Base-by-base conservation (phyloP, 2,888 invertebrate species). In the Lagria hirta region DNA sequence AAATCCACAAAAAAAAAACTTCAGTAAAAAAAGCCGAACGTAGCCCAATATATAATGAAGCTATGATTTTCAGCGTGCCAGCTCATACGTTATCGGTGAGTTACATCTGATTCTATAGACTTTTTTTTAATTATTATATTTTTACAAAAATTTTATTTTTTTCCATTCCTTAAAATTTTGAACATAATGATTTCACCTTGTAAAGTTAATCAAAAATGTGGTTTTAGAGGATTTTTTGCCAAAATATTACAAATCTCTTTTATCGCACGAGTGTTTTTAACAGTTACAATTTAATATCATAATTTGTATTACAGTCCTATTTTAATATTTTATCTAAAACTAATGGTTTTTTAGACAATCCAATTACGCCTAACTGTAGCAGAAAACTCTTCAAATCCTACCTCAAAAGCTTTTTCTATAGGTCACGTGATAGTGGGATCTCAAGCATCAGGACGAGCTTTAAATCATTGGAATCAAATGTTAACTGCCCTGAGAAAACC, bases 401-500 rank as follows among this genome's bases (percentile, higher is more conserved):
- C 73, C 41, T 73, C 77, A 3, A 76, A 79, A 55, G 77, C 82
- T 7, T 75, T 76, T 55, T 79, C 86, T n/a, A 74, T 89, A 45
- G 89, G 89, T 10, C 88, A 89, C 69, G 83, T 89, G 36, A 84
- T 88, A 48, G 81, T 88, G 8, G 88, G 88, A 13, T 79, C 84
- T 21, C 80, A 81, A 59, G 81, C 85, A 7, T 78, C 80, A 21
- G 88, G 88, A 40, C 79, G 84, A 61, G 80, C 87, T 1, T 65
- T 86, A 34, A 80, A 82, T 13, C 89, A 89, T 63, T 89, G 88
- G 88, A 84, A 85, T 64, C 88, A 88, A 72, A 89, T 89, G 88
- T 75, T 89, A 65, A 78, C 84, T 18, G 84, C 86, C 10, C 74
- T 87, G 27, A 77, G 88, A 49, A 88, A 86, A 64, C 88, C 88